Base-by-base conservation (phyloP, 1,140 invertebrate genomes). In the Bradysia coprophila region DNA sequence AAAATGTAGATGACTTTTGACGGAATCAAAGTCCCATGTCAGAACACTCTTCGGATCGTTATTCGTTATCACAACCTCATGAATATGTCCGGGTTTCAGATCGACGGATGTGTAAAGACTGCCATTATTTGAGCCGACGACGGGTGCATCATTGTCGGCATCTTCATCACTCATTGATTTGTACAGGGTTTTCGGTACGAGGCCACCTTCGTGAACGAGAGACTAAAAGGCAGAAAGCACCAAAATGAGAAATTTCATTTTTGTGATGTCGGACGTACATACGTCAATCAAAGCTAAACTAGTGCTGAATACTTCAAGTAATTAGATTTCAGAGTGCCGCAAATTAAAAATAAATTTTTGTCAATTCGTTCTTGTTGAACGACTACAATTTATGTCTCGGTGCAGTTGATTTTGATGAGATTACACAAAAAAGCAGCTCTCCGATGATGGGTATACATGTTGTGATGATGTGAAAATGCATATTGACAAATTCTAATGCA, bases 11-110 rank as follows among this genome's bases (percentile, higher is more conserved):
- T 91, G 85, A 51, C 88, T 83, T 37, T 88, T 76, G 60, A 93
- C 72, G 8, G 95, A 84, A 66, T 96, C 92, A 71, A 95, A 95
- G 63, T 95, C 92, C 91, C 91, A 96, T 15, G 90, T 95, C 11
- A 96, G 72, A 41, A 95, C 88, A 57, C 81, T 83, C 40, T 88
- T 84, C 32, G 77, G 75, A 61, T 92, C 86, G 33, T 78, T 72
- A 45, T 87, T 87, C 37, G 72, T 66, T 28, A 95, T 76, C 33
- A 87, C 65, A 39, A 91, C 78, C 56, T 92, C 86, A 65, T 93
- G 84, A 28, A 79, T 75, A 66, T 85, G 70, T 31, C 68, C 67
- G 9, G 67, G 59, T 36, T 63, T 62, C 0, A 71, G 49, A 43
- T 65, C 68, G 11, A 71, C 63, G n/a, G 63, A 65, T 43, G 71